phyloP scores from a whole-genome alignment of 2,888 invertebrate species.

The Argyresthia albistria region DNA sequence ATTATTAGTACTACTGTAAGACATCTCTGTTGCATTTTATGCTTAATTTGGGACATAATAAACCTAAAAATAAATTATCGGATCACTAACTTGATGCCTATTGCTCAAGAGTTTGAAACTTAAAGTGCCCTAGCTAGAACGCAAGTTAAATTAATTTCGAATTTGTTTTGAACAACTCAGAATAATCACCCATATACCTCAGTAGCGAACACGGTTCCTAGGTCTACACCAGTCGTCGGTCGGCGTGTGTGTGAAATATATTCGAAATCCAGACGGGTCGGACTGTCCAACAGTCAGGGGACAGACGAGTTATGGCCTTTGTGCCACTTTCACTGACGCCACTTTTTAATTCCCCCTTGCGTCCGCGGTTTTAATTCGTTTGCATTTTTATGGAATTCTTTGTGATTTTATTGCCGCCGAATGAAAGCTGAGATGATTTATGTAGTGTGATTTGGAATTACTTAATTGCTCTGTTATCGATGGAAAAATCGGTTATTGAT shows the following conservation, averaged over 20 bases:
- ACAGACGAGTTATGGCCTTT: slow-evolving; percentile 63
- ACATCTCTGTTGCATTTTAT: no score
- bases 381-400: slow-evolving; percentile 58
- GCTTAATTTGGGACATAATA: no score
- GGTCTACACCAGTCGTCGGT: neutral
- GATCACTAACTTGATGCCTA: no score
- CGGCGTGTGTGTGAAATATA: slow-evolving; percentile 5
- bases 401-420: slow-evolving; percentile 2
- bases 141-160: no score
- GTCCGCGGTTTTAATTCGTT: slow-evolving; percentile 53
- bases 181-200: no score
- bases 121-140: no score
- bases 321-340: slow-evolving; percentile 55
- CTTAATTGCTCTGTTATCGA: neutral
- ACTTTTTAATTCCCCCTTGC: slow-evolving; percentile 59
- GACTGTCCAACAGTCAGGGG: slow-evolving; percentile 39
- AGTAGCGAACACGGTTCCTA: neutral
- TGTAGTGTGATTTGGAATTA: neutral
- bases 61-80: no score
- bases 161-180: no score
- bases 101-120: no score
- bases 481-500: neutral
- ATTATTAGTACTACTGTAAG: no score
- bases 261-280: slow-evolving; percentile 36
- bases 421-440: neutral